phyloP scores from a whole-genome alignment of 2,797 vertebrate genomes.

The Coracias cyanogaster region DNA sequence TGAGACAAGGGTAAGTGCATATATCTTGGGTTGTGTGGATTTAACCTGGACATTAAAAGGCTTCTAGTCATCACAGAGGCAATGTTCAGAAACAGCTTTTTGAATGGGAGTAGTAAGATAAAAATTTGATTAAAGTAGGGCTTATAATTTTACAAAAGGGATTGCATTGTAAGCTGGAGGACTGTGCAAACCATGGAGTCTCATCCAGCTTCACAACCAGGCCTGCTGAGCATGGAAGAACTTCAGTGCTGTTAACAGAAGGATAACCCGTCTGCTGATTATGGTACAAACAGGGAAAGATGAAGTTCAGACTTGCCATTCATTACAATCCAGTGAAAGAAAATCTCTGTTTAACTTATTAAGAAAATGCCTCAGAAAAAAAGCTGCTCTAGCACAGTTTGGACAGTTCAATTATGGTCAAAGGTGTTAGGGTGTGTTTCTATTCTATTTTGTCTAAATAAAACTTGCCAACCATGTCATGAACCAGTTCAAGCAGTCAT shows the following conservation, averaged over 20 bases:
- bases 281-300: neutral
- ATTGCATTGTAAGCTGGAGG: neutral
- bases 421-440: neutral
- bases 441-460: neutral
- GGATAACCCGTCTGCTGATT: neutral
- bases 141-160: neutral
- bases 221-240: neutral
- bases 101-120: neutral
- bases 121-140: neutral
- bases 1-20: neutral
- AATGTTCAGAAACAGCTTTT: neutral
- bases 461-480: neutral
- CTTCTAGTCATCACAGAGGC: neutral
- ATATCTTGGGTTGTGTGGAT: neutral
- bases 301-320: neutral
- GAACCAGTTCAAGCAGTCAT: neutral
- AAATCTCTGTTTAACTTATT: neutral
- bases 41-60: neutral
- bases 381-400: neutral
- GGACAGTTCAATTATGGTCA: neutral
- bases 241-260: neutral
- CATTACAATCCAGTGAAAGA: neutral
- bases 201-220: neutral
- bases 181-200: fast-evolving
- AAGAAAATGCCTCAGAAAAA: neutral